Evolutionary conservation across 2,113 vertebrate genomes (phyloP).

Genomic region (Ornithorhynchus anatinus): DNA sequence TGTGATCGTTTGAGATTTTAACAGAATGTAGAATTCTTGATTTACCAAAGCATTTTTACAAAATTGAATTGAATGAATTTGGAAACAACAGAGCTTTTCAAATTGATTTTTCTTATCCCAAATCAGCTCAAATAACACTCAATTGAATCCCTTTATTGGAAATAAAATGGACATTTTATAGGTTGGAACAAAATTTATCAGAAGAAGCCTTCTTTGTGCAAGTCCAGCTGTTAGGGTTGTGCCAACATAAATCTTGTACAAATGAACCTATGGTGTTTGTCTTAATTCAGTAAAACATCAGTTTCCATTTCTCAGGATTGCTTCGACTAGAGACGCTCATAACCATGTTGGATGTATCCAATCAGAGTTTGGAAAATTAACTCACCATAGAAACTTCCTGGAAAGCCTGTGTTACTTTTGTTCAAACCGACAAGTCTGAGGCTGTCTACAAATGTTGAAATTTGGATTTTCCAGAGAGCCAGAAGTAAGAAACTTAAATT

Average conservation of each 20-base stretch:
- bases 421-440: neutral
- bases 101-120: constrained; percentile 8
- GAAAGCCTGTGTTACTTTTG: neutral
- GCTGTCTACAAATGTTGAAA: neutral
- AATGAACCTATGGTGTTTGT: constrained; percentile 14
- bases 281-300: neutral
- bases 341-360: neutral
- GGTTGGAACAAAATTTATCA: constrained; percentile 21
- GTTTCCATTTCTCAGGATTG: constrained; percentile 35
- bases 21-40: neutral
- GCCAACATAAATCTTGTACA: constrained; percentile 16
- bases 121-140: constrained; percentile 30
- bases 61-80: constrained; percentile 2
- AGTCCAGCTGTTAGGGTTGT: constrained; percentile 33
- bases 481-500: neutral
- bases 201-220: constrained; percentile 38
- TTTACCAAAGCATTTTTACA: constrained; percentile 2
- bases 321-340: constrained; percentile 15
- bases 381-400: constrained; percentile 17
- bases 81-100: neutral
- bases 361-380: constrained; percentile 27
- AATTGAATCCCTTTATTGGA: constrained; percentile 40
- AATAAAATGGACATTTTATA: constrained; percentile 37
- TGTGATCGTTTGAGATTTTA: neutral
- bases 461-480: neutral